A percentile compares a stretch with the other conserved stretches of the same genome.
phyloP scores from a whole-genome alignment of 2,797 vertebrate species.

The Clamator glandarius region DNA sequence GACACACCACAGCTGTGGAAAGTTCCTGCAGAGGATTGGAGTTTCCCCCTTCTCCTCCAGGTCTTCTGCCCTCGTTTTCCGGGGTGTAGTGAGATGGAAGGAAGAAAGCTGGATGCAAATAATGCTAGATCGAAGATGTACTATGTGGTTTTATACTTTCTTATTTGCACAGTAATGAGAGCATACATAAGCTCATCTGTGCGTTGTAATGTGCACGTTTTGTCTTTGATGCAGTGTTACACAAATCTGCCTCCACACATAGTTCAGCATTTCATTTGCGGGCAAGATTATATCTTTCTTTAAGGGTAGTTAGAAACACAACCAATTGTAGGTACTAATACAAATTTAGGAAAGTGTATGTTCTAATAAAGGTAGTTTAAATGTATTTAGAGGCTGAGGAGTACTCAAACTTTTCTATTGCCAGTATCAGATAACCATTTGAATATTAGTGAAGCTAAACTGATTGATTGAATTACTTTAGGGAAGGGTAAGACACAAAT shows the following conservation, averaged over 20 bases:
- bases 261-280: constrained; percentile 26
- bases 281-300: constrained; percentile 35
- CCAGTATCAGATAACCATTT: constrained; percentile 43
- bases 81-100: background rate
- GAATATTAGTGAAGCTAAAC: constrained; percentile 72
- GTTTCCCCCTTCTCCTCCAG: background rate
- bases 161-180: constrained; percentile 2
- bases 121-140: background rate
- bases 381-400: constrained; percentile 43
- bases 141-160: background rate
- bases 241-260: background rate
- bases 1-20: fast-evolving
- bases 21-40: background rate
- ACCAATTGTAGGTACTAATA: constrained; percentile 50
- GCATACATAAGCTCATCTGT: background rate
- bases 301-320: constrained; percentile 36
- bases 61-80: background rate
- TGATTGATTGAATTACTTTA: constrained; percentile 70
- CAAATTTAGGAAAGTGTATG: constrained; percentile 41
- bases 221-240: background rate
- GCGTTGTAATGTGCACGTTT: background rate
- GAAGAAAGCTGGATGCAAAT: background rate
- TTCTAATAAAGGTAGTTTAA: constrained; percentile 58
- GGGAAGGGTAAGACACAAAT: constrained; percentile 50
- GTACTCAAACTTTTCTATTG: constrained; percentile 61